A percentile compares a stretch with the other conserved stretches of the same genome.
Evolutionary conservation across 2,797 vertebrate genomes (phyloP).

Genomic region (Acanthurus lineatus): DNA sequence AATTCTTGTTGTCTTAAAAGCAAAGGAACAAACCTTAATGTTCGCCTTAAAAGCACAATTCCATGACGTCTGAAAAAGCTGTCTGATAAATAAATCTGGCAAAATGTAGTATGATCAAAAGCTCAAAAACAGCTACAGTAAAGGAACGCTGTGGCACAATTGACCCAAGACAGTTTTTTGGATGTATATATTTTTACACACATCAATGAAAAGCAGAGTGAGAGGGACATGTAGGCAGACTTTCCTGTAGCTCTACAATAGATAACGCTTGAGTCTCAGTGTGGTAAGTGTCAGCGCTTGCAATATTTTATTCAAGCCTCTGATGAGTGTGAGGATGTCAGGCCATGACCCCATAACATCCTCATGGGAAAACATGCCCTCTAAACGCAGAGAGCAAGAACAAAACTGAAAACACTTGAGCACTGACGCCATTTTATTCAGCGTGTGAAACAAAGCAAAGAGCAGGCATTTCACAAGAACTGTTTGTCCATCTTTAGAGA

Average conservation of each 20-base stretch:
- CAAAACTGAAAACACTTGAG: conserved; percentile 66
- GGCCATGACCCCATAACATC: conserved; percentile 34
- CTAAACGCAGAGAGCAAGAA: conserved; percentile 73
- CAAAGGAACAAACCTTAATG: background rate
- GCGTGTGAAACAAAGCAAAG: conserved; percentile 72
- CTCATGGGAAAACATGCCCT: conserved; percentile 44
- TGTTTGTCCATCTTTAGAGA: conserved; percentile 68
- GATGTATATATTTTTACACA: no score
- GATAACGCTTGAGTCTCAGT: conserved; percentile 57
- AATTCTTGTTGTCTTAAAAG: background rate
- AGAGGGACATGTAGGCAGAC: background rate
- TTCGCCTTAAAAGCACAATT: background rate
- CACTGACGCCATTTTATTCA: conserved; percentile 80
- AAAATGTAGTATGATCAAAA: background rate
- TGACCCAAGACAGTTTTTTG: background rate
- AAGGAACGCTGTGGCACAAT: background rate
- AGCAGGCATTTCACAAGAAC: conserved; percentile 66
- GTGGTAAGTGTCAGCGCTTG: conserved; percentile 44
- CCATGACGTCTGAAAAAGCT: background rate
- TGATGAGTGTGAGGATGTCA: conserved; percentile 58
- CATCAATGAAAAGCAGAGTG: background rate
- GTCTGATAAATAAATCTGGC: no score
- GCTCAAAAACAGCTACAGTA: background rate
- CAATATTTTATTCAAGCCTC: conserved; percentile 77
- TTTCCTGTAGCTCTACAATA: conserved; percentile 27